Evolutionary conservation across 2,888 invertebrate genomes (phyloP), one percentile per base, ranked within the genome.

Genomic region (Agriotes lineatus): DNA sequence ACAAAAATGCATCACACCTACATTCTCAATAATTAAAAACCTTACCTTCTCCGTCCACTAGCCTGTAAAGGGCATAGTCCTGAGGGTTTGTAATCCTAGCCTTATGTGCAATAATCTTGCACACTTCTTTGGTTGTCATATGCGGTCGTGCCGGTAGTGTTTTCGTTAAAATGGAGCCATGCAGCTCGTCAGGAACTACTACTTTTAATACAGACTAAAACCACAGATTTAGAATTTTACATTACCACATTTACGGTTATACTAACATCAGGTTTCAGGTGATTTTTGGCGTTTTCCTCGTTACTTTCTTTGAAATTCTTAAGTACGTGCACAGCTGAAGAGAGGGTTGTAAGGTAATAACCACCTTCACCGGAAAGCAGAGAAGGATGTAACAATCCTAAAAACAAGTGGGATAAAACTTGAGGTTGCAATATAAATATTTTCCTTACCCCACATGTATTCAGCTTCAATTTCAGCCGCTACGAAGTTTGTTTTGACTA

Each of bases 41-140:
- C n/a, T 81, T 83, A 95, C 95, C 95, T 88, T 96, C 94, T 76
- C 96, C 96, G 80, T 96, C 94, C 64, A 95, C 93, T 69, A 97
- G 86, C 73, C 95, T 92, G 81, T 95, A 97, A 62, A 98, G 89
- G 62, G 95, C 96, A 82, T 96, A 97, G 84, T 98, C 97, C 85
- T 97, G 96, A 14, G 97, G 96, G 85, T 97, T 98, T 66, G 97
- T 97, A 76, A 98, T 96, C 80, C 94, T 91, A 66, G 96, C 95
- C 81, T 97, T 96, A 82, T 97, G 96, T 12, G 97, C 97, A 64
- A 98, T 93, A 80, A 96, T 95, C 58, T 96, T 92, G 86, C 97
- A 96, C 61, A 98, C 92, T 85, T 97, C 97, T 58, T 93, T 90
- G 0, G 96, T 96, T 20, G 96, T 94, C 86, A 97, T 97, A 77